A percentile compares a stretch with the other conserved stretches of the same genome.
These are phyloP conservation scores for Scaptomyza montana DNA, from an alignment of 1,140 invertebrate genomes.

Conservation along the genomic window DNA sequence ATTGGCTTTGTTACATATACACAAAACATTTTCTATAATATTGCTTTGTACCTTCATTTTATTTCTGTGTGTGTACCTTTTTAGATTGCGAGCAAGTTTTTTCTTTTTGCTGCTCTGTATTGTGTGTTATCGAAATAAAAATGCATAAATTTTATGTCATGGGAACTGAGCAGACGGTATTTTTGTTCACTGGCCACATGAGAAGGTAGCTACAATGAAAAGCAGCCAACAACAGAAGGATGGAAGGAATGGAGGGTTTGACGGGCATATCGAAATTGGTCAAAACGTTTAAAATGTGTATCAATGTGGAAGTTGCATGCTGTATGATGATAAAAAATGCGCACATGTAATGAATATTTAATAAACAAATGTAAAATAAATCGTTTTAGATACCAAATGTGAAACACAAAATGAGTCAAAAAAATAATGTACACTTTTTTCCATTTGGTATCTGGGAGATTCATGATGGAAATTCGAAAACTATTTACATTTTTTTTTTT, in stretches of 20 bases:
- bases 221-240: neutral
- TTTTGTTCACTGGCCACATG: constrained; percentile 18
- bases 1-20: constrained; percentile 65
- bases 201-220: constrained; percentile 21
- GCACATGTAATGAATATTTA: constrained; percentile 41
- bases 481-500: no score
- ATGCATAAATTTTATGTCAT: constrained; percentile 71
- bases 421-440: neutral
- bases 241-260: no score
- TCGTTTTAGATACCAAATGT: constrained; percentile 32
- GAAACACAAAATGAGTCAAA: neutral
- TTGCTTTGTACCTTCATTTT: constrained; percentile 50
- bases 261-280: constrained; percentile 15
- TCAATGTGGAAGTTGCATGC: constrained; percentile 42
- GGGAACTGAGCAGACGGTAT: constrained; percentile 68
- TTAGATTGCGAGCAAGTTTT: constrained; percentile 3
- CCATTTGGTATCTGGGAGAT: no score
- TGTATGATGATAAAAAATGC: constrained; percentile 22
- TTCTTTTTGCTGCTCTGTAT: neutral
- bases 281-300: constrained; percentile 47
- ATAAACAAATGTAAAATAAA: constrained; percentile 38
- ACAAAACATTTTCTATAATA: constrained; percentile 60
- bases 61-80: constrained; percentile 22
- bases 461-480: no score
- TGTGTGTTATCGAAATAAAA: constrained; percentile 55